Base-by-base conservation (phyloP, 2,888 invertebrate genomes). In the Eupithecia inturbata region DNA sequence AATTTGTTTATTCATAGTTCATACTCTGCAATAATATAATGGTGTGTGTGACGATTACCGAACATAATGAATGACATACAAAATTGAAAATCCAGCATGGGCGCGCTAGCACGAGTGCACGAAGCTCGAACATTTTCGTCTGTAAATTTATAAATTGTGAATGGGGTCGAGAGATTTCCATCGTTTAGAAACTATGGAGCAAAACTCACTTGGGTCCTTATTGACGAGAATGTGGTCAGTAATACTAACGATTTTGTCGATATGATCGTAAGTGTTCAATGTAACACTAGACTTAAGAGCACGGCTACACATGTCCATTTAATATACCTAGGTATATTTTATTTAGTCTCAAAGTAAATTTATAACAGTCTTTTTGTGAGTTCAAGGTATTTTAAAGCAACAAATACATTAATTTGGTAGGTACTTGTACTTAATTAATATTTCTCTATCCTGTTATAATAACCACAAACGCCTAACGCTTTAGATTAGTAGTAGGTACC, bases 21-120 rank as follows among this genome's bases (percentile, higher is more conserved):
- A 85, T 74, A 77, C 79, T 91, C 80, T 93, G 92, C 70, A 92
- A 72, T 60, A 93, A 78, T 82, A 93, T 93, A 33, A 93, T 92
- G 0, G 90, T 89, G 74, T 93, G 92, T 1, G 92, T 93, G 26
- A 89, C 89, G 26, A 91, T 89, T 3, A 89, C 88, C 2, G 93
- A 92, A 7, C 89, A 82, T n/a, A 89, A 85, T 31, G 93, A 89
- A 85, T 31, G 93, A 92, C 1, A 87, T 80, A 3, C 92, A 81
- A 33, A 90, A 80, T 0, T 87, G 83, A 75, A 90, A 88, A 76
- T 91, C 87, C 5, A 93, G 80, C n/a, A 92, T 83, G 0, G 87
- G 16, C 89, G 84, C 7, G 88, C 81, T 73, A 85, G 82, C 2
- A 91, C 80, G 45, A 93, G 80, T 1, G 70, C 76, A 0, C 86